Base-by-base conservation (phyloP, 2,797 vertebrate species). In the Ctenopoma kingsleyae region DNA sequence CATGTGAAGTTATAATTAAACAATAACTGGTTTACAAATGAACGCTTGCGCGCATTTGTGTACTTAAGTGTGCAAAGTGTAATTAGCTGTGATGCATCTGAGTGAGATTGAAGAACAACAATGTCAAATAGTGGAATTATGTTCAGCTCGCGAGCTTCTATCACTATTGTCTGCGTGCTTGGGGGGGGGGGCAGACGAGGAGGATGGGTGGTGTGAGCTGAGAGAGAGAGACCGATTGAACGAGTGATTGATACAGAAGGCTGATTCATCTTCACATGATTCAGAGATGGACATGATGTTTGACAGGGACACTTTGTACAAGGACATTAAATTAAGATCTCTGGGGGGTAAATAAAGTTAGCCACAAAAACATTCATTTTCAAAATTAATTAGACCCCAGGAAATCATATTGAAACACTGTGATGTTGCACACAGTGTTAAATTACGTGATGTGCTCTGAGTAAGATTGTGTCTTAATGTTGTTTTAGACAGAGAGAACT, bases 21-120 rank as follows among this genome's bases (percentile, higher is more conserved):
- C 93, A 93, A 93, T 93, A 93, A 92, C 91, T 91, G 73, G 88
- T 91, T 94, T 92, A 92, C 91, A 93, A 93, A 90, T 93, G 91
- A 93, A 93, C 76, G 90, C 91, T 84, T 86, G 64, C 78, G 23
- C 51, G 76, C 87, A 47, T 91, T 90, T 91, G 90, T 93, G 91
- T 93, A 85, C 91, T 91, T 93, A 92, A 92, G 90, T 92, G 92
- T 82, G 89, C 90, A 85, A 72, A 81, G 85, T 87, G 86, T 93
- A 93, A 93, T 94, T 93, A 93, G 91, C 88, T 78, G 84, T 62
- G 85, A 89, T 91, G 89, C 89, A 83, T 89, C 87, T 85, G 88
- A 91, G 81, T 84, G 87, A 90, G 89, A 89, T 80, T 85, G 87
- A 89, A 89, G 87, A 92, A 91, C 90, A 91, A 88, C 89, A 91